Base-by-base conservation (phyloP, 2,113 vertebrate species). In the Petroica traversi region DNA sequence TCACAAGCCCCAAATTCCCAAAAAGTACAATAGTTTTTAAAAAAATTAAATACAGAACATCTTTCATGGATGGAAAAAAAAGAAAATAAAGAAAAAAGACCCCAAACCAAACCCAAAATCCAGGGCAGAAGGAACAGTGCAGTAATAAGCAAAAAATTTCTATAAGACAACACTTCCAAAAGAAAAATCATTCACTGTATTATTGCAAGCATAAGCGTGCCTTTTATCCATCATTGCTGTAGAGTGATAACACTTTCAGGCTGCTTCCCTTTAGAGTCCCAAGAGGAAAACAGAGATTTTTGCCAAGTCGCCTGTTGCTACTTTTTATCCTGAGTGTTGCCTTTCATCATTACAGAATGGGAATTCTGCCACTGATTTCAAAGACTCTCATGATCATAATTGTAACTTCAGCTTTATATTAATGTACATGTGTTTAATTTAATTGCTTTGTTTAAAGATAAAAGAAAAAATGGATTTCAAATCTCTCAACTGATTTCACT, bases 381-480 rank as follows among this genome's bases (percentile, higher is more conserved):
- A 97, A 96, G 93, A 24, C 84, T 94, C 45, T 75, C 58, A 25
- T 46, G 84, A 95, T 92, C 66, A 54, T 95, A 96, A 92, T 82
- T 95, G 61, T 78, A 95, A 92, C 76, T 96, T 92, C 52, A 95
- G 77, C 72, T 80, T 94, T 63, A 88, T 79, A 93, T 95, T 94
- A 96, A 95, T 73, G 83, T 94, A 96, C 93, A 97, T 58, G 38
- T 91, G 87, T 95, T 96, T 95, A 89, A 95, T 95, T 89, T 96
- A 97, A 96, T 96, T 95, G 87, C 77, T 95, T 89, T 93, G 41
- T 95, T 92, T 93, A 92, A 91, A 95, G 95, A 96, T 94, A 95
- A 95, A 97, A 95, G 77, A 81, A 75, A 85, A 93, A 92, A 67
- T 57, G 62, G 84, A 94, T 95, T 95, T 96, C 49, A 94, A 97